phyloP scores from a whole-genome alignment of 2,797 vertebrate genomes.

The Amniataba percoides region DNA sequence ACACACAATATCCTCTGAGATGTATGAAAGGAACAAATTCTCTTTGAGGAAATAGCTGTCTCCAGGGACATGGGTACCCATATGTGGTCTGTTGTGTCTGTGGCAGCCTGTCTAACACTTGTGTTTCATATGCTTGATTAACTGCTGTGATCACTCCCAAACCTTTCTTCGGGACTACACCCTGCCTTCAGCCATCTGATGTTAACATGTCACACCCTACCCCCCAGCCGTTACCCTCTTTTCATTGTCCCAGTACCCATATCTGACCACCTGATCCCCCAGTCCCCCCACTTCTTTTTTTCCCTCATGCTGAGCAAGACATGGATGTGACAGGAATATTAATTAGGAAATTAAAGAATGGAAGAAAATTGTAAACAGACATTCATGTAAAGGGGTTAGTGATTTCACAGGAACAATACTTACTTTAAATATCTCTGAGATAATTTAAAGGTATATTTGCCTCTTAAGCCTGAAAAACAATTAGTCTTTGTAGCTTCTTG shows the following conservation, averaged over 20 bases:
- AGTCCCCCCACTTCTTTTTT: not conserved
- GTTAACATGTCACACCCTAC: not conserved
- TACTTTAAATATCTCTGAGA: not conserved
- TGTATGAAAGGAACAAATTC: constrained; percentile 9
- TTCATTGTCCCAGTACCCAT: constrained; percentile 19
- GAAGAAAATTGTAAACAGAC: constrained; percentile 13
- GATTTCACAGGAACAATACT: not conserved
- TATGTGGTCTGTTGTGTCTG: constrained; percentile 49
- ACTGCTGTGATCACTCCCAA: constrained; percentile 27
- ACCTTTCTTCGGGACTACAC: constrained; percentile 22
- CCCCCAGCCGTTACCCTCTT: constrained; percentile 1
- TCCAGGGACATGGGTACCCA: constrained; percentile 36
- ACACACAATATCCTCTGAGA: constrained; percentile 20
- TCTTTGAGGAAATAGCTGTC: constrained; percentile 46
- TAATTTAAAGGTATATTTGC: constrained; percentile 40
- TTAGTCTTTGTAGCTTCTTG: constrained; percentile 15
- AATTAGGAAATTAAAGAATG: constrained; percentile 37
- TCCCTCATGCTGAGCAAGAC: not conserved
- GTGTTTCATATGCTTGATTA: constrained; percentile 45
- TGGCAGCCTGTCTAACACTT: constrained; percentile 36
- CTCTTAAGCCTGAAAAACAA: constrained; percentile 9
- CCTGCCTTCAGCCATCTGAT: constrained; percentile 45
- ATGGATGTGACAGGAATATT: not conserved
- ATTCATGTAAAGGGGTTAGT: constrained; percentile 1
- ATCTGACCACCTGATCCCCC: constrained; percentile 55